Conservation (phyloP, 2,888 invertebrate genomes). For the Scotopteryx bipunctaria region DNA sequence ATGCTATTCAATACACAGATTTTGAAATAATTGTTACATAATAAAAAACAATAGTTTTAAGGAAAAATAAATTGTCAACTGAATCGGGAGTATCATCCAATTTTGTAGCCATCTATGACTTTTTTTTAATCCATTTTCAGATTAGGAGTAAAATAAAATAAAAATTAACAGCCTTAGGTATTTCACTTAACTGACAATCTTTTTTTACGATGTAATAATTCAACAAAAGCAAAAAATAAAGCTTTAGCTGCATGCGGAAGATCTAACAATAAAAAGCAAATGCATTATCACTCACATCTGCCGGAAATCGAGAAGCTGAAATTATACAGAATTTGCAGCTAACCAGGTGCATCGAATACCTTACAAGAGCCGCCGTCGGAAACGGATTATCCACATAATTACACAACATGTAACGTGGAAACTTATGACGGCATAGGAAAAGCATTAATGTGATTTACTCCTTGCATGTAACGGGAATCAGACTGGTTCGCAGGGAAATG, state of each 20-base stretch:
- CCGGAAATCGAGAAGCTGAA: slow-evolving; percentile 32
- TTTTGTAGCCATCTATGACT: too few species aligned
- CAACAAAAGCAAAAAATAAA: too few species aligned
- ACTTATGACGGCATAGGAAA: slow-evolving; percentile 49
- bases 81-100: too few species aligned
- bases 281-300: slow-evolving; percentile 17
- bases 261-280: slow-evolving; percentile 10
- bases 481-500: slow-evolving; percentile 38
- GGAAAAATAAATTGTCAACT: too few species aligned
- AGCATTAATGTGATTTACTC: slow-evolving; percentile 60
- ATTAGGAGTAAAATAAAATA: too few species aligned
- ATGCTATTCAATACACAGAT: too few species aligned
- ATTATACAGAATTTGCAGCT: slow-evolving; percentile 38
- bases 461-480: slow-evolving; percentile 47
- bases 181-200: too few species aligned
- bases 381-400: slow-evolving; percentile 50
- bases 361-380: slow-evolving; percentile 41
- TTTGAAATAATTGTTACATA: too few species aligned
- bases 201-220: too few species aligned
- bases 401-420: slow-evolving; percentile 36
- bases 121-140: too few species aligned
- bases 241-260: neutral
- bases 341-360: slow-evolving; percentile 40
- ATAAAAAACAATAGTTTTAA: too few species aligned
- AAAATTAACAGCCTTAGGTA: too few species aligned